Base-by-base conservation (phyloP, 1,140 invertebrate genomes). In the Dryas iulia region DNA sequence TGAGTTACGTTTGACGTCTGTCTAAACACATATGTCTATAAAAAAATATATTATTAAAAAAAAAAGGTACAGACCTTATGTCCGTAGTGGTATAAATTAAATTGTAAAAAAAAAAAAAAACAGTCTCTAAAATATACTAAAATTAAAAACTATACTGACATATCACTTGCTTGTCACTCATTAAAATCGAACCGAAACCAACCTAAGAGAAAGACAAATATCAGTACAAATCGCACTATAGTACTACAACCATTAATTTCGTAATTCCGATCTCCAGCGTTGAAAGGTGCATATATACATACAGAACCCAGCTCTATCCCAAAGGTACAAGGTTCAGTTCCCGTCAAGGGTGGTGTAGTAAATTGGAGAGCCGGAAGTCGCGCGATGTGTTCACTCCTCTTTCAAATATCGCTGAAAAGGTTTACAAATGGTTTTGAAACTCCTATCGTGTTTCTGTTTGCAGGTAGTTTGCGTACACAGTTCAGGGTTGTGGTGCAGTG, bases 401-500 rank as follows among this genome's bases (percentile, higher is more conserved):
- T 28, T 28, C 26, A 47, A 47, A 47, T 28, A 28, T 28, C 26
- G 26, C 26, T 28, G 39, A 47, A 47, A 47, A 47, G 39, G 21
- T 47, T 47, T 47, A 47, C 39, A 47, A 47, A 47, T 47, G 39
- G 39, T 47, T 47, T 47, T 47, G 6, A 12, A 39, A 39, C n/a
- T 39, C 7, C 14, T 18, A 39, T 5, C 33, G 33, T 47, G 39
- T 47, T 47, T 21, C 14, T 14, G 35, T 39, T n/a, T n/a, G 6
- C 8, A 47, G n/a, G n/a, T n/a, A n/a, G n/a, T n/a, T n/a, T n/a
- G n/a, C n/a, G n/a, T n/a, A n/a, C n/a, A n/a, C n/a, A n/a, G n/a
- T n/a, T n/a, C n/a, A n/a, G n/a, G n/a, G n/a, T n/a, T n/a, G n/a
- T n/a, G n/a, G n/a, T n/a, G n/a, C n/a, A n/a, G n/a, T n/a, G n/a